Base-by-base conservation (phyloP, 2,888 invertebrate species). In the Stramonita haemastoma region DNA sequence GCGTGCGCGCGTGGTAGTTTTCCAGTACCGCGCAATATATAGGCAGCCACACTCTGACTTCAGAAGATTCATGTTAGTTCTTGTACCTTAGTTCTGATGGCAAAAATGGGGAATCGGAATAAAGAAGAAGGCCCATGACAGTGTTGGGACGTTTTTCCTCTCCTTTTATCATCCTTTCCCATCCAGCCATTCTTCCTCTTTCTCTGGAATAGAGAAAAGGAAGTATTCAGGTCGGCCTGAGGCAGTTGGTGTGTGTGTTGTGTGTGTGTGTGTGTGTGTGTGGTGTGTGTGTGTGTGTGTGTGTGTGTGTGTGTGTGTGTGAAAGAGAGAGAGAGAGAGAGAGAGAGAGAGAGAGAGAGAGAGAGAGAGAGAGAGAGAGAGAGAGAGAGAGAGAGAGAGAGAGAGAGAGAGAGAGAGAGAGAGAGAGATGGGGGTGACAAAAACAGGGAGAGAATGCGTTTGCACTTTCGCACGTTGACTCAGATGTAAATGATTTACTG, bases 291-390 rank as follows among this genome's bases (percentile, higher is more conserved):
- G 36, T 56, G 73, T 87, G 87, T 26, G 87, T 73, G 57, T n/a
- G 86, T 86, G 57, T 57, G 86, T 86, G 86, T 57, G 60, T 86
- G 60, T 86, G 86, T 57, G 86, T 60, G 86, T 57, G 13, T 86
- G 57, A 29, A 2, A 1, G 46, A 1, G 17, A 4, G 34, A 1
- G 29, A 29, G 86, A 29, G 29, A 29, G 86, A 60, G 57, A 22
- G 86, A 60, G 86, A 22, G 86, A 60, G 86, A 22, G 86, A 60
- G 86, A 29, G 8, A 46, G 2, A 2, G 46, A 46, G 46, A 46
- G 46, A 46, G 46, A 46, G 66, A 46, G 46, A 46, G 46, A 46
- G 46, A 46, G 46, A 46, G 46, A 46, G 46, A 87, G 66, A 60
- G 70, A 87, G 60, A 60, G 86, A 86, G 66, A 66, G 34, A 70